Percentiles rank a stretch among this genome's conserved stretches.
Evolutionary conservation across 1,140 invertebrate genomes (phyloP).

Genomic region (Magallana ariakensis): DNA sequence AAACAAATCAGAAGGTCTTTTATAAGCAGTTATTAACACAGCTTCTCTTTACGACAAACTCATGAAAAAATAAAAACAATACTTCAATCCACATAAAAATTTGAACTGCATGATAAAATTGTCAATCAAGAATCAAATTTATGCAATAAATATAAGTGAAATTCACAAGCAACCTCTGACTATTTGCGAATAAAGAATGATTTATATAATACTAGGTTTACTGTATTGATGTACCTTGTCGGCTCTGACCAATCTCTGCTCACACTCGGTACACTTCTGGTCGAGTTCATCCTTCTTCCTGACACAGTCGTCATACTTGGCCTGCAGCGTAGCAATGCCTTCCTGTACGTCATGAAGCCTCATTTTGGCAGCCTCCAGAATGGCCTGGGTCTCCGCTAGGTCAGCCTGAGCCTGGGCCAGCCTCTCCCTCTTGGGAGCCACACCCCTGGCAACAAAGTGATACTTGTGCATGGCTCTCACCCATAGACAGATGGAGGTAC

Average conservation of each 20-base stretch:
- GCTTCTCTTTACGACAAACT: too few species aligned
- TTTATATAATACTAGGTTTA: too few species aligned
- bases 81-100: too few species aligned
- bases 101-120: too few species aligned
- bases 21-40: too few species aligned
- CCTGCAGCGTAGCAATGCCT: constrained; percentile 80
- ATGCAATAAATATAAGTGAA: too few species aligned
- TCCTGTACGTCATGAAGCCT: constrained; percentile 78
- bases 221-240: constrained; percentile 75
- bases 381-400: constrained; percentile 77
- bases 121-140: too few species aligned
- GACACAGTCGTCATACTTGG: constrained; percentile 80
- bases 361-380: constrained; percentile 77
- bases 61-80: too few species aligned
- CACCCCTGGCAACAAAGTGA: constrained; percentile 79
- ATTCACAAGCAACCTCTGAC: too few species aligned
- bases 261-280: constrained; percentile 78
- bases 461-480: constrained; percentile 93
- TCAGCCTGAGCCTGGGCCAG: constrained; percentile 76
- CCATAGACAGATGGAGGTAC: constrained; percentile 94
- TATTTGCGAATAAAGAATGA: too few species aligned
- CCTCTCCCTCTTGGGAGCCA: constrained; percentile 79
- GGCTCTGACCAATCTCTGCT: constrained; percentile 77
- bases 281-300: constrained; percentile 80
- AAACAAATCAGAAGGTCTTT: background rate